Conservation (phyloP, 2,113 vertebrate genomes). For the Phylloscopus trochilus region DNA sequence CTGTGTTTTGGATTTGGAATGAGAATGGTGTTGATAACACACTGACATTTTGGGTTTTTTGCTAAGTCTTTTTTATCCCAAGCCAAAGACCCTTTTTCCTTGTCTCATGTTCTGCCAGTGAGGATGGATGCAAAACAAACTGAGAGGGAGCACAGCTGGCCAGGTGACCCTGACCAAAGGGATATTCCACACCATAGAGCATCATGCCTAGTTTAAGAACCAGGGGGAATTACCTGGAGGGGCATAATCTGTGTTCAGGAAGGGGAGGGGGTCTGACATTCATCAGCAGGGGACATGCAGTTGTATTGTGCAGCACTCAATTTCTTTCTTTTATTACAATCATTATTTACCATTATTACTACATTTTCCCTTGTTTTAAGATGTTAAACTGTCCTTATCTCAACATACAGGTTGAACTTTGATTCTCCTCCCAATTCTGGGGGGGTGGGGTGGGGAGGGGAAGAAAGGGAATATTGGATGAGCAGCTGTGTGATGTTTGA, state of each 20-base stretch:
- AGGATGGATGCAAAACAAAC: neutral
- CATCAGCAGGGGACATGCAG: neutral
- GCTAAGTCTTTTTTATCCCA: neutral
- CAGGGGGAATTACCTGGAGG: neutral
- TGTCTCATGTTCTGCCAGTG: neutral
- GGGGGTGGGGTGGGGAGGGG: accelerated
- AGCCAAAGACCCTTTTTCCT: neutral
- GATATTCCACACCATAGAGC: neutral
- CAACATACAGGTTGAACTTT: neutral
- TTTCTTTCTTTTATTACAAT: neutral
- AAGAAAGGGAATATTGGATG: neutral
- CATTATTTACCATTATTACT: neutral
- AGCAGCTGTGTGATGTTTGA: neutral
- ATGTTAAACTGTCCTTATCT: neutral
- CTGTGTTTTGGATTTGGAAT: neutral
- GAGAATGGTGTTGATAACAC: neutral
- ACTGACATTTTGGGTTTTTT: neutral
- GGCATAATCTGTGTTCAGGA: neutral
- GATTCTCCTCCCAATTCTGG: neutral
- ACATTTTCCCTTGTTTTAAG: neutral
- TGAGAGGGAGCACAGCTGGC: neutral
- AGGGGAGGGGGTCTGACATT: neutral
- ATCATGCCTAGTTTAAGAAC: neutral
- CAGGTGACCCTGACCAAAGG: neutral
- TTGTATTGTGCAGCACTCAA: neutral